Evolutionary conservation across 2,888 invertebrate species (phyloP), one percentile per base, ranked within the genome.

Genomic region (Phasia obesa): DNA sequence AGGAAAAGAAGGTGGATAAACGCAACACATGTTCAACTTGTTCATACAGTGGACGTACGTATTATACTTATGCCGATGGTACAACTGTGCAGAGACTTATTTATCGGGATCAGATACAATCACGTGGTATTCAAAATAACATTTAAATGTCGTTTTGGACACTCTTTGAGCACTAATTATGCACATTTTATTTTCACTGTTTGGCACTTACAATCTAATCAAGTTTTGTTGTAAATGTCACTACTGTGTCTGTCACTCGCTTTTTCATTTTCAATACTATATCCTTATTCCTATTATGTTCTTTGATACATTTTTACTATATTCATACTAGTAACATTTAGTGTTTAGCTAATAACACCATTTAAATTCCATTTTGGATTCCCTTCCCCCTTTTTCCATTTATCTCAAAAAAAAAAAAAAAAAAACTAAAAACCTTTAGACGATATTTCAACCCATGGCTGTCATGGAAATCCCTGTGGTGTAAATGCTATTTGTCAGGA

Each of bases 401-500:
- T 55, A 27, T 71, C 19, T 69, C 6, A 23, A 42, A 27, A 47
- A 27, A 0, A 6, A 15, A 0, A 4, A n/a, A 42, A 19, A 25
- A 25, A 60, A 51, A 5, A 21, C 13, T 21, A 21, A 17, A 47
- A 67, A 64, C 19, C 51, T 53, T 67, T 76, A 76, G 85, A 74
- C 71, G 76, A 76, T 38, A 42, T 84, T 60, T 86, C 87, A 42
- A 87, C 84, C 0, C 86, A 87, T 71, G 92, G 92, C 0, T 94
- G 94, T 86, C 93, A 93, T 0, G 93, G 93, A 1, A 92, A 91
- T 87, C 94, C 94, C 0, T 95, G 95, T 86, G 95, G 95, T 2
- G 93, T 93, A 7, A 95, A 94, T 53, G 95, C 95, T 2, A 93
- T 94, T 83, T 95, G 95, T 87, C 93, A 93, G 82, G 91, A 91